A percentile compares a stretch with the other conserved stretches of the same genome.
These are phyloP conservation scores for Hylaeus anthracinus DNA, from an alignment of 1,140 invertebrate species.

Conservation along the genomic window DNA sequence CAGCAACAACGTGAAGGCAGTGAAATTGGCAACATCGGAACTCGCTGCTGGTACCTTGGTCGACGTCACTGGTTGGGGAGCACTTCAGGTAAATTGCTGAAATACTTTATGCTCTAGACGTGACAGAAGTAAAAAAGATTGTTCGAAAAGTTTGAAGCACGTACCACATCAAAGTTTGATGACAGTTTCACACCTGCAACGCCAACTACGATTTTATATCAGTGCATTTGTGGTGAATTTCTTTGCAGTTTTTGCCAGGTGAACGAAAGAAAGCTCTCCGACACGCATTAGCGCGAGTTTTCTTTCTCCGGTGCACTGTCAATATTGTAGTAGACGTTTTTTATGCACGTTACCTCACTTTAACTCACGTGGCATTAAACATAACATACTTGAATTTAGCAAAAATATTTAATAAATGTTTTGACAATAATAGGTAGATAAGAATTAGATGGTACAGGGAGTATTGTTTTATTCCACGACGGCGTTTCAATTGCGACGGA, in stretches of 20 bases:
- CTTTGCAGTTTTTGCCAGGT: too few relatives aligned
- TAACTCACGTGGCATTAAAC: too few relatives aligned
- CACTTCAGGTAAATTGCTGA: constrained; percentile 47
- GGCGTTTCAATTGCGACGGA: background rate
- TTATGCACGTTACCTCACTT: too few relatives aligned
- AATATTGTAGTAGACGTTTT: too few relatives aligned
- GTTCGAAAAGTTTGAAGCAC: too few relatives aligned
- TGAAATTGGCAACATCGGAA: constrained; percentile 33
- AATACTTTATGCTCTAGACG: background rate
- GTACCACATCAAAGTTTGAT: background rate
- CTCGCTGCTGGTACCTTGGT: constrained; percentile 69
- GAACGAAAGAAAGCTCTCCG: background rate
- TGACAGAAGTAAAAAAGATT: too few relatives aligned
- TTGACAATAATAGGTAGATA: too few relatives aligned
- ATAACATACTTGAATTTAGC: too few relatives aligned
- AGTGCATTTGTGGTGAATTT: too few relatives aligned
- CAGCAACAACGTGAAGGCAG: constrained; percentile 57
- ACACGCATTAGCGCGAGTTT: background rate
- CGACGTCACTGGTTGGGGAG: constrained; percentile 83
- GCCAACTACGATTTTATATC: background rate
- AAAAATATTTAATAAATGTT: too few relatives aligned
- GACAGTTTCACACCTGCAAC: background rate
- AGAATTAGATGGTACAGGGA: too few relatives aligned
- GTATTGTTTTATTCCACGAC: too few relatives aligned
- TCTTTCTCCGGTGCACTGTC: background rate